These are phyloP conservation scores for Rhipidura dahli DNA, from an alignment of 2,113 vertebrate genomes.

Conservation along the genomic window DNA sequence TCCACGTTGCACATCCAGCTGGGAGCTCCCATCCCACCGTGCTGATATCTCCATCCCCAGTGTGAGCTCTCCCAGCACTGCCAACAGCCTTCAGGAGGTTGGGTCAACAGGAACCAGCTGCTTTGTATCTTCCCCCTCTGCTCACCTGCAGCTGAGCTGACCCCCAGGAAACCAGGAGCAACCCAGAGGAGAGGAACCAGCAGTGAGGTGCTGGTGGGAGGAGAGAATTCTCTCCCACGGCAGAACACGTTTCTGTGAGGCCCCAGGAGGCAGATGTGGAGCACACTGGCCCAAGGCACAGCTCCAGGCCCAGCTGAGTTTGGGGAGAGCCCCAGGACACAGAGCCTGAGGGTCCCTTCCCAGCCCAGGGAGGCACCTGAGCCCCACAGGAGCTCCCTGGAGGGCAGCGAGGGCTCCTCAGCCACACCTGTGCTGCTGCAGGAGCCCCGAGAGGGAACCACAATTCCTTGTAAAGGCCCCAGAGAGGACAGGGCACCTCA, in stretches of 20 bases:
- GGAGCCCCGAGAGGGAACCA: background rate
- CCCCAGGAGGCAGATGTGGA: background rate
- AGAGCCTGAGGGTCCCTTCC: background rate
- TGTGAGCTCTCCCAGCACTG: background rate
- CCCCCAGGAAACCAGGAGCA: accelerated
- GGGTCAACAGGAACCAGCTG: background rate
- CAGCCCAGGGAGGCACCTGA: background rate
- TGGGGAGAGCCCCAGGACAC: background rate
- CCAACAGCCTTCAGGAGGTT: background rate
- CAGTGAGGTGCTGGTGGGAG: background rate
- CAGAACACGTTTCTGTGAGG: background rate
- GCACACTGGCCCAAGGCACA: background rate
- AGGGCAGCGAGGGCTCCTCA: background rate
- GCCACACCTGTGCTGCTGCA: background rate
- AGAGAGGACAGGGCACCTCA: background rate
- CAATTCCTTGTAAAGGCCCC: background rate
- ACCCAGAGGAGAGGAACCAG: background rate
- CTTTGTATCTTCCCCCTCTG: background rate
- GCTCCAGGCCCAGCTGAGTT: background rate
- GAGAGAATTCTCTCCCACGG: background rate
- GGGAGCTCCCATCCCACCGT: background rate
- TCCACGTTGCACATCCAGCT: background rate
- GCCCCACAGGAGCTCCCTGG: background rate
- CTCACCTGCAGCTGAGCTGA: background rate
- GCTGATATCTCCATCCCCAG: accelerated